Base-by-base conservation (phyloP, 2,888 invertebrate species). In the Drosophila mimica region DNA sequence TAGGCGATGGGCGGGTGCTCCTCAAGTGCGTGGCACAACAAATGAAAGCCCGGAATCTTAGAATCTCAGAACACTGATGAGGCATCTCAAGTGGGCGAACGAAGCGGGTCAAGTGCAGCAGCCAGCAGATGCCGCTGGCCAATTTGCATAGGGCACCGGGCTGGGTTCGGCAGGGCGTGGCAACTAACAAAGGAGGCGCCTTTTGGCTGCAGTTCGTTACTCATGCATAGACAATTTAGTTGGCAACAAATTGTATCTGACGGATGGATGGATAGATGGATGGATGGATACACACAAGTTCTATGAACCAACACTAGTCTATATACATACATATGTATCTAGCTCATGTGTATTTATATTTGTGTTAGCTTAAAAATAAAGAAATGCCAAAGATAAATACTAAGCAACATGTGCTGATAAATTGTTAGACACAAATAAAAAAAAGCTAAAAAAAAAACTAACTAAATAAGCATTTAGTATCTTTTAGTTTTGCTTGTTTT, bases 21-120 rank as follows among this genome's bases (percentile, higher is more conserved):
- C 15, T 71, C 65, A 70, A 76, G 85, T 82, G 82, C 60, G 69
- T 79, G 63, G 59, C 66, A 69, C 76, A 82, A 74, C 85, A 84
- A 82, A 79, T 72, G 82, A 76, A 81, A 76, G 79, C 17, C 28
- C 3, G 49, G 49, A 15, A 33, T 46, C 46, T 46, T 46, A 46
- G 31, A 46, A 38, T 25, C 58, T 53, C 40, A 25, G 28, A 51
- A 48, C 81, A 51, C 81, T 88, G 89, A 87, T 89, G 89, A 88
- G 84, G 68, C 87, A 82, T 53, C 80, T 88, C 73, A 64, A 81
- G 87, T 81, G 78, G 54, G 40, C 46, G 48, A 33, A 25, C 52
- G 60, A 65, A 80, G 67, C 69, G 78, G 84, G 88, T 89, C 84
- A 89, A 84, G 84, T 84, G 84, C 88, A 87, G 59, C 75, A 64